Percentiles rank a stretch among this genome's conserved stretches.
Conservation (phyloP, 2,797 vertebrate genomes). For the Rousettus madagascariensis region DNA sequence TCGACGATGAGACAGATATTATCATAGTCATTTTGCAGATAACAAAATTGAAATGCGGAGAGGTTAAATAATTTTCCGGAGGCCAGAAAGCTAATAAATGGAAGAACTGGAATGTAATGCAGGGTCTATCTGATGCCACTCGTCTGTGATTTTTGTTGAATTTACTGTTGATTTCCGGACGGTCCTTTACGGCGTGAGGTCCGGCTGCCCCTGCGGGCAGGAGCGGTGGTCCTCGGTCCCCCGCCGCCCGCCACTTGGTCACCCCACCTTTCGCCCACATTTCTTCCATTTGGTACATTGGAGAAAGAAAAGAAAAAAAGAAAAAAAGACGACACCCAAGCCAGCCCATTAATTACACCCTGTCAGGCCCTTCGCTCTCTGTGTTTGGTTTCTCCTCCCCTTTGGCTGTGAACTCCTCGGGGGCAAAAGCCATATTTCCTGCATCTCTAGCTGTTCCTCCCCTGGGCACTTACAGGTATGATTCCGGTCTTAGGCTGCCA, state of each 20-base stretch:
- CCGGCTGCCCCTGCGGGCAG: not conserved
- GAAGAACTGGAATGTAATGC: not conserved
- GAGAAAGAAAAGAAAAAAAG: not conserved
- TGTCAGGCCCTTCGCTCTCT: not conserved
- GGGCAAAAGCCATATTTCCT: not conserved
- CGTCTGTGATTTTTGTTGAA: not conserved
- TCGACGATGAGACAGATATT: not conserved
- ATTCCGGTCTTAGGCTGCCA: not conserved
- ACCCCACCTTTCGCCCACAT: not conserved
- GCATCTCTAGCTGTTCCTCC: not conserved
- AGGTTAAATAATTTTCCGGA: conserved; percentile 52
- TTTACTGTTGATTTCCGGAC: conserved; percentile 13
- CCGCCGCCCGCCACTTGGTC: not conserved
- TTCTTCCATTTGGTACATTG: not conserved
- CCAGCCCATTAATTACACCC: not conserved
- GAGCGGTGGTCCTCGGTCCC: not conserved
- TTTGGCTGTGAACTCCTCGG: not conserved
- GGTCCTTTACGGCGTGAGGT: not conserved
- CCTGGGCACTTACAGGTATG: not conserved
- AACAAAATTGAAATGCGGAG: conserved; percentile 52
- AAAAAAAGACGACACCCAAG: not conserved
- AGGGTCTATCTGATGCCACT: not conserved
- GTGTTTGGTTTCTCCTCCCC: not conserved
- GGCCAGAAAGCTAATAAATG: not conserved
- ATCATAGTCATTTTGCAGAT: conserved; percentile 25